Evolutionary conservation across 2,797 vertebrate genomes (phyloP), one percentile per base, ranked within the genome.

Genomic region (Poeciliopsis gracilis): DNA sequence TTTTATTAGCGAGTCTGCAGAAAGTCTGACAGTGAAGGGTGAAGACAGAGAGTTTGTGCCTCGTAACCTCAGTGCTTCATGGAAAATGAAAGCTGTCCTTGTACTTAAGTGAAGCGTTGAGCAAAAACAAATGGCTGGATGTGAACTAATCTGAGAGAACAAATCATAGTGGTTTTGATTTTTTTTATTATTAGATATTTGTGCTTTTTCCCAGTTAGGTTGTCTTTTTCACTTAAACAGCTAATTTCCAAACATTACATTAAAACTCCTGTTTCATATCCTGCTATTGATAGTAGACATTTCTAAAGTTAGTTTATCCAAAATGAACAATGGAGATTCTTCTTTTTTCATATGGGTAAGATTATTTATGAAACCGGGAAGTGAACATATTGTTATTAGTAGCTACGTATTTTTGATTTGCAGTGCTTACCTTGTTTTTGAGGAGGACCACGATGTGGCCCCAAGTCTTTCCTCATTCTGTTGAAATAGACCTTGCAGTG

Each of bases 401-500:
- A 20, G 13, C 38, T 38, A 45, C 0, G 53, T 55, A 46, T 57
- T 41, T 20, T 71, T 72, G 61, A 36, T 2, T 46, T 76, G 79
- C 25, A 38, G 16, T 51, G 63, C 94, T 96, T 95, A 95, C 95
- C 94, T 95, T 82, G 91, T 86, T 82, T 91, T 72, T 91, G 89
- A 15, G 92, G 93, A 84, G 75, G 93, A 80, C 84, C 63, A 38
- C 84, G 89, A 72, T 87, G 88, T 69, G 92, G 82, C 84, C 94
- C 90, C 91, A 94, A 82, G 72, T 91, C 89, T 94, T 94, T 95
- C 92, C 90, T 94, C 93, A 89, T 89, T 92, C 91, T 94, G 90
- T 89, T 94, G 89, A 95, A 91, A 94, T 91, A 94, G 80, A 87
- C 90, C 92, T 93, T 95, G 94, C 93, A 96, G 92, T 88, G 92